Conservation (phyloP, 2,888 invertebrate genomes). For the Onchidella celtica region DNA sequence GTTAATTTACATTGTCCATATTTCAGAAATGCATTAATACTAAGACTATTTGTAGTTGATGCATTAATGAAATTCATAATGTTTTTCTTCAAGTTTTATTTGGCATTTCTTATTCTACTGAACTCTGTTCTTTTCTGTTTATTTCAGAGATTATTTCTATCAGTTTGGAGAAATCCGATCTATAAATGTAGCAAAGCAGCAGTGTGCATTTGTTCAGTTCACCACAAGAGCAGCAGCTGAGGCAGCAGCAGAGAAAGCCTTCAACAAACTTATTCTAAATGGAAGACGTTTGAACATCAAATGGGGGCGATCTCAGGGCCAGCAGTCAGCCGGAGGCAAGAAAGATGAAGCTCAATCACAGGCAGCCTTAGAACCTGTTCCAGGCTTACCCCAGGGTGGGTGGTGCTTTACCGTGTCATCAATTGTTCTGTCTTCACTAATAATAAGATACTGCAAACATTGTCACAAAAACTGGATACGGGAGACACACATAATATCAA, state of each 20-base stretch:
- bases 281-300: constrained; percentile 93
- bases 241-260: constrained; percentile 87
- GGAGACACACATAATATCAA: no score
- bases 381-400: constrained; percentile 86
- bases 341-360: constrained; percentile 70
- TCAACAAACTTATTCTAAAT: constrained; percentile 93
- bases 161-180: constrained; percentile 99
- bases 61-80: no score
- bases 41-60: no score
- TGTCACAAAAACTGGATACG: no score
- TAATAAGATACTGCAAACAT: no score
- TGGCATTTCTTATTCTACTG: background rate
- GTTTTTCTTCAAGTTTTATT: no score
- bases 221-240: constrained; percentile 94
- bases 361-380: constrained; percentile 85
- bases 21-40: no score
- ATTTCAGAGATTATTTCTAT: constrained; percentile 93
- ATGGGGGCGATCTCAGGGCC: constrained; percentile 97
- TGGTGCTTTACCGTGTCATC: no score
- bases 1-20: no score
- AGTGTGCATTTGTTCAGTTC: constrained; percentile 97
- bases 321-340: constrained; percentile 65
- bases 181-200: constrained; percentile 93
- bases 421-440: no score
- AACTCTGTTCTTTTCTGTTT: constrained; percentile 4